These are phyloP conservation scores for Sebastolobus altivelis DNA, from an alignment of 2,797 vertebrate species.

Conservation along the genomic window DNA sequence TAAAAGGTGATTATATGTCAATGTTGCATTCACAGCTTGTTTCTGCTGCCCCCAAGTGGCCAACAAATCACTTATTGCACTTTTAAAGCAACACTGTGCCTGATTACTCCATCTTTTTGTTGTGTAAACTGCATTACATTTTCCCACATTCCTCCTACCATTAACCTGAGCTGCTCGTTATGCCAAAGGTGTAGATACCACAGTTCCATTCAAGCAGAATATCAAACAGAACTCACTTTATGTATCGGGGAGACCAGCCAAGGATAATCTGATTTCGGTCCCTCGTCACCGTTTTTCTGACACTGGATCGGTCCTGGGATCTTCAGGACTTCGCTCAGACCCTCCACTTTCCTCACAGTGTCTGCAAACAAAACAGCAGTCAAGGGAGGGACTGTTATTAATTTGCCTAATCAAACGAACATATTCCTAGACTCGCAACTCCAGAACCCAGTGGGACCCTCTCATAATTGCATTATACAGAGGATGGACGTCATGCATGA, in stretches of 20 bases:
- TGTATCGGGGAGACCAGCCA: slow-evolving; percentile 21
- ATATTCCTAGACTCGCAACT: background rate
- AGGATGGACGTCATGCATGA: slow-evolving; percentile 18
- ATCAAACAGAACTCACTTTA: slow-evolving; percentile 49
- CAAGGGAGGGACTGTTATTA: background rate
- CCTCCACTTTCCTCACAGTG: slow-evolving; percentile 85
- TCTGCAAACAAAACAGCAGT: slow-evolving; percentile 77
- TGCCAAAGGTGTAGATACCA: background rate
- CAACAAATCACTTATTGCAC: background rate
- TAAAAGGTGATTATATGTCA: background rate
- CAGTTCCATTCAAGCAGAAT: background rate
- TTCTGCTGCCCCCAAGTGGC: background rate
- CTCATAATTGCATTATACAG: slow-evolving; percentile 2
- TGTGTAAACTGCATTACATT: background rate
- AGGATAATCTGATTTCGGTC: slow-evolving; percentile 44
- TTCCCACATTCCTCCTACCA: background rate
- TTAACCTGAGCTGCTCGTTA: background rate
- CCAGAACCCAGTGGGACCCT: background rate
- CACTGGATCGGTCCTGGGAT: slow-evolving; percentile 71
- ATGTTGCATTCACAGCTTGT: background rate
- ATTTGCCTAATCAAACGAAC: slow-evolving; percentile 16
- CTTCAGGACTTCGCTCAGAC: slow-evolving; percentile 86
- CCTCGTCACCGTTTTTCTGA: background rate
- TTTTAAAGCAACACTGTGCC: background rate
- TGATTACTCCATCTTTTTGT: background rate